These are phyloP conservation scores for Hemiscyllium ocellatum DNA, from an alignment of 2,113 vertebrate genomes.

Conservation along the genomic window DNA sequence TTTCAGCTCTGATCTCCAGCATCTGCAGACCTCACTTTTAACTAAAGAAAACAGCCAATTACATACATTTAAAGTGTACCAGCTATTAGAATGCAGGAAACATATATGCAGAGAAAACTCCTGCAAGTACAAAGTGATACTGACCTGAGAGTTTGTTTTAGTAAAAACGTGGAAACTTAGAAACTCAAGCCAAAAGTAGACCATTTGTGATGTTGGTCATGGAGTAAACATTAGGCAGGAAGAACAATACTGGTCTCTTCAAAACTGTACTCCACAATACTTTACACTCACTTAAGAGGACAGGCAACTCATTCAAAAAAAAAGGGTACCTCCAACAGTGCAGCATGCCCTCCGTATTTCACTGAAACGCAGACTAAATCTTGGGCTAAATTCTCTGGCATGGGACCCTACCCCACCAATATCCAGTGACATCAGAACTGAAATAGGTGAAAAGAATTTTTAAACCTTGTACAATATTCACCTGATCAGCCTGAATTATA, in stretches of 20 bases:
- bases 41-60: neutral
- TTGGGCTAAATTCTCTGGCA: neutral
- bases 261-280: neutral
- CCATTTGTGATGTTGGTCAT: neutral
- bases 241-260: neutral
- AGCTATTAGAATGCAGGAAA: neutral
- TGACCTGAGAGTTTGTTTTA: neutral
- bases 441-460: neutral
- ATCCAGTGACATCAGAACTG: neutral
- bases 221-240: neutral
- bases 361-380: neutral
- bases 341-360: neutral
- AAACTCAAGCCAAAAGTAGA: no score
- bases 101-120: neutral
- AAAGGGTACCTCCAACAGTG: neutral
- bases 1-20: no score
- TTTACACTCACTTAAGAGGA: neutral
- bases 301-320: neutral
- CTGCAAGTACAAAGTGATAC: neutral
- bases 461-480: neutral
- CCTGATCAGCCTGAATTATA: neutral
- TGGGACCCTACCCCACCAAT: neutral
- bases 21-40: no score
- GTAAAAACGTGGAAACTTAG: no score
- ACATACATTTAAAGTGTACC: neutral